phyloP scores from a whole-genome alignment of 2,888 invertebrate genomes.

The Drosophila maculinotata region DNA sequence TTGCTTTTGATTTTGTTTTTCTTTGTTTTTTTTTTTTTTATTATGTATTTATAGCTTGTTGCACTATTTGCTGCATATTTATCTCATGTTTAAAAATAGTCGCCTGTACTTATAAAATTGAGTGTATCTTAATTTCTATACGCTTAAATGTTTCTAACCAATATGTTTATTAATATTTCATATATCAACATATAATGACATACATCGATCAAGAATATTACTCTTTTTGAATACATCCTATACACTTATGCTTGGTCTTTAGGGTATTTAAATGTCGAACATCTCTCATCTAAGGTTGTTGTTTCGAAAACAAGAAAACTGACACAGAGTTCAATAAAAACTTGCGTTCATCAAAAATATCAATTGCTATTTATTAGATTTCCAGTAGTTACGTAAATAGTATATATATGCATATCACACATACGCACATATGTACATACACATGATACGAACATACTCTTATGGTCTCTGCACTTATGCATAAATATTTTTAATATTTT shows the following conservation, averaged over 20 bases:
- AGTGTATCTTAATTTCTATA: not conserved
- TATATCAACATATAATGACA: too few species aligned
- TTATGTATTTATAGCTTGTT: slow-evolving; percentile 28
- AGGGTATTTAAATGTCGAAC: not conserved
- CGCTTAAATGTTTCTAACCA: not conserved
- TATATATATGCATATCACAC: not conserved
- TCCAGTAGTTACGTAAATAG: not conserved
- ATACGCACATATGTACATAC: not conserved
- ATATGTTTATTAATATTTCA: not conserved
- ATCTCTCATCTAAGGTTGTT: too few species aligned
- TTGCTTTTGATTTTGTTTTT: slow-evolving; percentile 23
- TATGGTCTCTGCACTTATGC: not conserved
- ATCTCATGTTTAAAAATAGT: slow-evolving; percentile 34
- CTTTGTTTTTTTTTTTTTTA: slow-evolving; percentile 22
- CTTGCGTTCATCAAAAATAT: slow-evolving; percentile 2
- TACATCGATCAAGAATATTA: too few species aligned
- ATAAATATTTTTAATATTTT: too few species aligned
- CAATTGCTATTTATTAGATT: slow-evolving; percentile 5
- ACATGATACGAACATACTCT: not conserved
- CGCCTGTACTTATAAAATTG: not conserved
- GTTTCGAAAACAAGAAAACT: too few species aligned
- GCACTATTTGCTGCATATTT: slow-evolving; percentile 33
- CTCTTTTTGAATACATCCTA: too few species aligned
- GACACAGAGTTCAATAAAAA: not conserved
- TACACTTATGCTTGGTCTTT: too few species aligned